A percentile compares a stretch with the other conserved stretches of the same genome.
Evolutionary conservation across 2,113 vertebrate species (phyloP).

Genomic region (Hoplias malabaricus): DNA sequence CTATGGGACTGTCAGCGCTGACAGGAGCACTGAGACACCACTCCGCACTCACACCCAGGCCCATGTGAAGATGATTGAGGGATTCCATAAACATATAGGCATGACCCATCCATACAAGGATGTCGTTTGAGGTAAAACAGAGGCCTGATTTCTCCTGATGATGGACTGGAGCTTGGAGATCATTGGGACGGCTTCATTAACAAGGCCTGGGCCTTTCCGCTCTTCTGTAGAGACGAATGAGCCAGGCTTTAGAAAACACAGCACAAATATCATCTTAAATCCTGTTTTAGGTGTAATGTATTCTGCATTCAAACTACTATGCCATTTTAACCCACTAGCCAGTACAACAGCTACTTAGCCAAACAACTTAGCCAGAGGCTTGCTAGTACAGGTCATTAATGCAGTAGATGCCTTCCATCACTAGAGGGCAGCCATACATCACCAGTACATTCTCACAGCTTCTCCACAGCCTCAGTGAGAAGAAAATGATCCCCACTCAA

Average conservation of each 20-base stretch:
- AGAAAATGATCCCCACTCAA: not conserved
- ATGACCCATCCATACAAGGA: conserved; percentile 62
- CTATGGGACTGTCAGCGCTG: conserved; percentile 62
- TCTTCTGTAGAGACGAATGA: conserved; percentile 31
- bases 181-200: not conserved
- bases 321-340: not conserved
- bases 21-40: conserved; percentile 41
- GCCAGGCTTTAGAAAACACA: not conserved
- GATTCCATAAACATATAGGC: conserved; percentile 63
- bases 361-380: conserved; percentile 1
- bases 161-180: conserved; percentile 40
- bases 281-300: not conserved
- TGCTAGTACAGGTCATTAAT: not conserved
- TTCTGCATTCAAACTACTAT: not conserved
- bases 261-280: not conserved
- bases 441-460: not conserved
- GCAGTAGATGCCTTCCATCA: conserved; percentile 46
- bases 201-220: not conserved
- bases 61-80: conserved; percentile 59
- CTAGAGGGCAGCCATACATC: conserved; percentile 62
- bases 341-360: not conserved
- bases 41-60: conserved; percentile 48
- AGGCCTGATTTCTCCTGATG: conserved; percentile 32
- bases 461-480: not conserved
- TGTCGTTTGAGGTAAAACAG: conserved; percentile 52